Base-by-base conservation (phyloP, 2,888 invertebrate species). In the Congeria kusceri region DNA sequence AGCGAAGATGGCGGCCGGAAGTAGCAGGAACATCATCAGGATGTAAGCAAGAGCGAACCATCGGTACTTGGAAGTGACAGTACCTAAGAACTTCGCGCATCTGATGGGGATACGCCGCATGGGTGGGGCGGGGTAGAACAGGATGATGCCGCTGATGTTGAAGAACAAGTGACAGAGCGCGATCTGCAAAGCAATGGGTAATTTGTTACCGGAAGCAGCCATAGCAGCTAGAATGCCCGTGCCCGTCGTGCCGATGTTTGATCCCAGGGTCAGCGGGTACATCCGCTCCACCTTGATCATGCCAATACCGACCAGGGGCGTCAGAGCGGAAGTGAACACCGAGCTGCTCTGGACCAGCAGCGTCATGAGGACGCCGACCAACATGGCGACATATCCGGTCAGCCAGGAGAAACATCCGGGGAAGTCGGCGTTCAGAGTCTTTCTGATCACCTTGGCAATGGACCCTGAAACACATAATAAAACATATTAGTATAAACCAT, bases 151-250 rank as follows among this genome's bases (percentile, higher is more conserved):
- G 2, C 92, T 80, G 9, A 95, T 85, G 90, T 95, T 95, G 92
- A 95, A 95, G 83, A 95, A 94, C n/a, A 95, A 91, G 89, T 95
- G 95, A 72, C 95, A 95, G 11, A 95, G 92, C 0, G 95, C 94
- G 67, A 95, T 84, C 80, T 93, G 92, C 23, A 93, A 74, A 0
- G 87, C 77, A 7, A 81, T 62, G n/a, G 86, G 88, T 23, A 94
- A 84, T 5, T 89, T 89, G 39, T 86, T 85, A 0, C 93, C 77
- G 1, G 83, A 75, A 9, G 83, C 77, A 1, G 92, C 90, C 76
- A 91, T 65, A 0, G 91, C 88, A n/a, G 91, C 91, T n/a, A 92
- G 79, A 18, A 92, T 86, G 5, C 91, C 90, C 0, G 92, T 92
- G 18, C 89, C 90, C 0, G 92, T 92, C 0, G 92, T 92, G 18